These are phyloP conservation scores for Mungos mungo DNA, from an alignment of 2,113 vertebrate genomes.

Conservation along the genomic window DNA sequence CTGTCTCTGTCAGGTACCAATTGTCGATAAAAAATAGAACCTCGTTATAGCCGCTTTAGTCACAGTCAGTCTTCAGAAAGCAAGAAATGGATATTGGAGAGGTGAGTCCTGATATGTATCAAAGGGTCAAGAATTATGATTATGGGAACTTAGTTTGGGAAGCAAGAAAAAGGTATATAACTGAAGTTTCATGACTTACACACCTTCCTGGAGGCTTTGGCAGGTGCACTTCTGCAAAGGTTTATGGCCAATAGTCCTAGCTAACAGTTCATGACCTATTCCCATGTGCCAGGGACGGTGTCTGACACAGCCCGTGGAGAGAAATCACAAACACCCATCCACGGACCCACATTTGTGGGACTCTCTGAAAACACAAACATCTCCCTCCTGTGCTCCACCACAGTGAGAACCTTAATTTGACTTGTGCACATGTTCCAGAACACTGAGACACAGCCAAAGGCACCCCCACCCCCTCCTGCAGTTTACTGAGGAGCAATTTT, in stretches of 20 bases:
- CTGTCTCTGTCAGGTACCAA: background rate
- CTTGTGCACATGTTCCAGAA: fast-evolving
- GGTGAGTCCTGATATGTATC: background rate
- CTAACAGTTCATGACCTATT: background rate
- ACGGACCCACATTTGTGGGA: fast-evolving
- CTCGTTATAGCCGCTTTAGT: background rate
- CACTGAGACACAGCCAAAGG: background rate
- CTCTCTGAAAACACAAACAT: background rate
- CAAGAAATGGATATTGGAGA: background rate
- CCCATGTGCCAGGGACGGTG: background rate
- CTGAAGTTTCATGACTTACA: background rate
- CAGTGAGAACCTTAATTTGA: background rate
- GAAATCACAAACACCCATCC: fast-evolving
- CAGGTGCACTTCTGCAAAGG: background rate
- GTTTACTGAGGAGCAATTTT: background rate
- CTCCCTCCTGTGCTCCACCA: background rate
- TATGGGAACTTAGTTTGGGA: background rate
- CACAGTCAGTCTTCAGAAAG: background rate
- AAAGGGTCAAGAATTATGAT: background rate
- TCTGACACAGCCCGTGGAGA: background rate
- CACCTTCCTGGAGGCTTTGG: background rate
- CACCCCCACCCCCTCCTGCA: fast-evolving
- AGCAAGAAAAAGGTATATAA: background rate
- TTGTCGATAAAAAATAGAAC: background rate
- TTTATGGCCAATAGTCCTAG: background rate